Conservation (phyloP, 2,888 invertebrate genomes). For the Sesia bembeciformis region DNA sequence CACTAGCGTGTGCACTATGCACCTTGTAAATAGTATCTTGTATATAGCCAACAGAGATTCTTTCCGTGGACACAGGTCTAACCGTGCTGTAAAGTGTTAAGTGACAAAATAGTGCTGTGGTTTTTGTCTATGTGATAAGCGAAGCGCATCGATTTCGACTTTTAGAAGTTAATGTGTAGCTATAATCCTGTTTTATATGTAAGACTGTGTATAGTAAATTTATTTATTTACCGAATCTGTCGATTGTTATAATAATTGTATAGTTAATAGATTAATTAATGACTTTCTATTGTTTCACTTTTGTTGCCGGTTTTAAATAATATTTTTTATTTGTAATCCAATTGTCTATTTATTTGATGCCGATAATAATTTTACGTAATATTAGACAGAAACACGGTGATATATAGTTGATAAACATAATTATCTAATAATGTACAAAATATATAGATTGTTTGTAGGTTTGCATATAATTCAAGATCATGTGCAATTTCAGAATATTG, state of each 20-base stretch:
- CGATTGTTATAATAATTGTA: constrained; percentile 56
- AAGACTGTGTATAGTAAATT: constrained; percentile 64
- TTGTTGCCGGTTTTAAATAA: constrained; percentile 44
- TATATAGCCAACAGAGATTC: constrained; percentile 49
- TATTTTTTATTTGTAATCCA: constrained; percentile 28
- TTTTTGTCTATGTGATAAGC: constrained; percentile 70
- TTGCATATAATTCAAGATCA: constrained; percentile 65
- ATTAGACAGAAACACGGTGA: constrained; percentile 53
- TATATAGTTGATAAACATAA: constrained; percentile 55
- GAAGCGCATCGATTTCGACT: constrained; percentile 49
- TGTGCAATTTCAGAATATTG: constrained; percentile 57
- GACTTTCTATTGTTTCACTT: constrained; percentile 57
- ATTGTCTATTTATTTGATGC: constrained; percentile 49
- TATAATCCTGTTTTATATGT: constrained; percentile 50
- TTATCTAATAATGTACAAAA: constrained; percentile 49
- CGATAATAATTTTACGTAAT: constrained; percentile 23
- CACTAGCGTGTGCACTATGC: background rate
- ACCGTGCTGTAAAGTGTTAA: constrained; percentile 57
- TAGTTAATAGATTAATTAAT: constrained; percentile 47
- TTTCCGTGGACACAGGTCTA: constrained; percentile 45
- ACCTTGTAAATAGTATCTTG: constrained; percentile 16
- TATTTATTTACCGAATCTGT: constrained; percentile 64
- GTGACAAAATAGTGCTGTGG: constrained; percentile 72
- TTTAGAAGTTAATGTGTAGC: constrained; percentile 31
- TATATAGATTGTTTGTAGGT: constrained; percentile 54